Conservation (phyloP, 2,888 invertebrate species). For the Hipparchia sbordonii region DNA sequence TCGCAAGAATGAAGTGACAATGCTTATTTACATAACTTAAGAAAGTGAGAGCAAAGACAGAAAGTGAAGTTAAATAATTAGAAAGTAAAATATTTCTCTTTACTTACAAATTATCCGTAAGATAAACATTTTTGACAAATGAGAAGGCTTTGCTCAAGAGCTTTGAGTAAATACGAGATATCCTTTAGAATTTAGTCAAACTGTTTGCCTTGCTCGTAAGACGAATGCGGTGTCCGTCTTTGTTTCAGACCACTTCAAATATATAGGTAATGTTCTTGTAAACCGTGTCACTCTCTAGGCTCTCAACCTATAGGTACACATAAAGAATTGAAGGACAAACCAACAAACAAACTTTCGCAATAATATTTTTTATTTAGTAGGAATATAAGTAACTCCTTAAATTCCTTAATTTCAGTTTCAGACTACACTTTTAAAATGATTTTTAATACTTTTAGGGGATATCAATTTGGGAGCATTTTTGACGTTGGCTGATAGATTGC, state of each 20-base stretch:
- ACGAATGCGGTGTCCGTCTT: conserved; percentile 12
- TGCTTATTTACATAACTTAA: no score
- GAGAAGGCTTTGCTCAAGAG: conserved; percentile 5
- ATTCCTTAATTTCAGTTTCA: neutral
- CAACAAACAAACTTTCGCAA: no score
- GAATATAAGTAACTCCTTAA: neutral
- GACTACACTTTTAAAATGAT: neutral
- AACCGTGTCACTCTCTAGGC: neutral
- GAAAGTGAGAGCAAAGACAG: neutral
- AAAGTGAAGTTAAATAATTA: neutral
- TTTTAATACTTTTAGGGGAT: conserved; percentile 40
- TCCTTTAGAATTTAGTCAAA: conserved; percentile 15
- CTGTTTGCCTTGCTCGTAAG: conserved; percentile 18
- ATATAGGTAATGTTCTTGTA: neutral
- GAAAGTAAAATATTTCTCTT: neutral
- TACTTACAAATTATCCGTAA: neutral
- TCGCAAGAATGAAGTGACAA: no score
- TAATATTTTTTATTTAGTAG: neutral
- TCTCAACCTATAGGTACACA: no score
- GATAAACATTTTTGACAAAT: conserved; percentile 14
- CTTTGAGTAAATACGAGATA: conserved; percentile 11
- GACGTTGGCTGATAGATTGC: conserved; percentile 49
- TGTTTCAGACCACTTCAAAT: neutral
- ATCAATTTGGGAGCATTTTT: conserved; percentile 48
- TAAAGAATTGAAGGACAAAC: no score